Evolutionary conservation across 2,888 invertebrate genomes (phyloP).

Genomic region (Andrena bicolor): DNA sequence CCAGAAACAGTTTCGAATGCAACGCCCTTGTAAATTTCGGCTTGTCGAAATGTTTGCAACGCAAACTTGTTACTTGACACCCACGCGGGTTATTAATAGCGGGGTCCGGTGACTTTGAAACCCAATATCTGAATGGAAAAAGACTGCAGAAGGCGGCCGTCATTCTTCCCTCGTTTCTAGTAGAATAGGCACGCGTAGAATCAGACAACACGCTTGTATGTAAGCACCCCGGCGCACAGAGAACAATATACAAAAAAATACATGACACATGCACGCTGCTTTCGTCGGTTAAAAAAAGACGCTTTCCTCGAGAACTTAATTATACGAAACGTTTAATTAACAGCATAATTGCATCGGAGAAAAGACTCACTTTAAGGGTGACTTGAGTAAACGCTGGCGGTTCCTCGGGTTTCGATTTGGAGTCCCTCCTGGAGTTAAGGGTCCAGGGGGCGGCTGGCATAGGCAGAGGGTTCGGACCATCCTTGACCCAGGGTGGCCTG

Average conservation of each 20-base stretch:
- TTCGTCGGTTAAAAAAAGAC: not conserved
- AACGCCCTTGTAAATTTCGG: slow-evolving; percentile 41
- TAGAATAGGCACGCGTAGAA: slow-evolving; percentile 24
- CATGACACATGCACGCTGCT: not conserved
- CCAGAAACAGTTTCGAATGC: slow-evolving; percentile 24
- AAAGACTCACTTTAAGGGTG: slow-evolving; percentile 79
- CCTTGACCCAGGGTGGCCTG: slow-evolving; percentile 92
- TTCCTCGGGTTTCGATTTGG: slow-evolving; percentile 79
- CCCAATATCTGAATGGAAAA: slow-evolving; percentile 73
- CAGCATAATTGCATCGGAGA: not conserved
- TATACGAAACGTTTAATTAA: not conserved
- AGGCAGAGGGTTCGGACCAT: slow-evolving; percentile 87
- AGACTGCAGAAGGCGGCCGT: slow-evolving; percentile 42
- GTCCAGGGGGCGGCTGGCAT: slow-evolving; percentile 89
- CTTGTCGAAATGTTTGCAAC: slow-evolving; percentile 61
- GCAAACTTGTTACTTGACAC: slow-evolving; percentile 62
- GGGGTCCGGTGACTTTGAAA: slow-evolving; percentile 71
- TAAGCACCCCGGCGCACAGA: too few species aligned
- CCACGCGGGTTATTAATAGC: slow-evolving; percentile 70
- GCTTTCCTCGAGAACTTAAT: not conserved
- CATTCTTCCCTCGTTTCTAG: slow-evolving; percentile 29
- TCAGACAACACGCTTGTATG: slow-evolving; percentile 24
- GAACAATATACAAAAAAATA: not conserved
- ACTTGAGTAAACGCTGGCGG: slow-evolving; percentile 83
- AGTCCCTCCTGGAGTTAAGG: slow-evolving; percentile 85